A percentile compares a stretch with the other conserved stretches of the same genome.
Evolutionary conservation across 2,113 vertebrate species (phyloP).

Genomic region (Crocuta crocuta): DNA sequence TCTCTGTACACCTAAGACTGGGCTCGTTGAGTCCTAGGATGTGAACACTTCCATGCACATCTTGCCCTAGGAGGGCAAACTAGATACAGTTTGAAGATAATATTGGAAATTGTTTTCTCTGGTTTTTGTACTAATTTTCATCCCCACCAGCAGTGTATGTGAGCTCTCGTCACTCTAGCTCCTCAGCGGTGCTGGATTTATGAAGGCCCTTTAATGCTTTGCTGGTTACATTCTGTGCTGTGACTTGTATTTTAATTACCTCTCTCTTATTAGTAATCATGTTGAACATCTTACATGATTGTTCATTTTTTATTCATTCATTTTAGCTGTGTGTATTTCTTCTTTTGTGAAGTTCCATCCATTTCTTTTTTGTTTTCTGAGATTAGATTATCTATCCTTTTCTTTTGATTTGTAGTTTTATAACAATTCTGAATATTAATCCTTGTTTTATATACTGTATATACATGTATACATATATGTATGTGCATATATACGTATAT

Average conservation of each 20-base stretch:
- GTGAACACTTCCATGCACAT: not conserved
- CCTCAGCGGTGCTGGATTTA: not conserved
- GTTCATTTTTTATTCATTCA: not conserved
- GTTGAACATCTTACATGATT: not conserved
- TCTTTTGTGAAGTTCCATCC: not conserved
- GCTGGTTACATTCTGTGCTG: not conserved
- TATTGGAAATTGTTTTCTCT: not conserved
- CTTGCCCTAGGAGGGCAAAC: not conserved
- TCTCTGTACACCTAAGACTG: not conserved
- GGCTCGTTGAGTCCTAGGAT: not conserved
- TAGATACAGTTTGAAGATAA: not conserved
- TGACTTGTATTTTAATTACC: not conserved
- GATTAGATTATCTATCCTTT: not conserved
- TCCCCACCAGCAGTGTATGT: not conserved
- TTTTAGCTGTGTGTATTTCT: not conserved
- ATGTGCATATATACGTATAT: not conserved
- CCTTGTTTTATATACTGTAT: not conserved
- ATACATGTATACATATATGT: not conserved
- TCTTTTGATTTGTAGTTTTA: not conserved
- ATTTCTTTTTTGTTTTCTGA: not conserved
- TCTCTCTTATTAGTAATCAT: not conserved
- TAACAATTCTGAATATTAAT: not conserved
- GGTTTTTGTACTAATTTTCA: not conserved
- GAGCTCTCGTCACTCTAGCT: not conserved
- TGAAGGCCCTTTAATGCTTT: not conserved